Percentiles rank a stretch among this genome's conserved stretches.
phyloP scores from a whole-genome alignment of 1,140 invertebrate species.

The Lucilia sericata region DNA sequence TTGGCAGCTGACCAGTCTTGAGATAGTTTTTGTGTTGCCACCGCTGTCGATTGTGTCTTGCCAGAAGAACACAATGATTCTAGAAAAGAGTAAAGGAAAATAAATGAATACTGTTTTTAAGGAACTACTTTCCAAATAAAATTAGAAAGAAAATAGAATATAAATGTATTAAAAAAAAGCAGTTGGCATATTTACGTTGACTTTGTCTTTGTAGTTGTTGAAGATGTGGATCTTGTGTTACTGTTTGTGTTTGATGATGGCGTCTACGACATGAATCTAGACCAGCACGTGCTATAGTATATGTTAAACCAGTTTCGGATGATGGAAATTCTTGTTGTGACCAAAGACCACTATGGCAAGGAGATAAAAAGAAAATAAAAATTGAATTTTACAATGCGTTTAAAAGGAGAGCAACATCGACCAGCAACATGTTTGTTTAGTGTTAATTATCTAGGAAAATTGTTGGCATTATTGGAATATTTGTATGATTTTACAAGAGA shows the following conservation, averaged over 20 bases:
- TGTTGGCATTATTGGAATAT: conserved; percentile 49
- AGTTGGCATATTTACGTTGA: conserved; percentile 34
- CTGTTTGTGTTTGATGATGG: conserved; percentile 35
- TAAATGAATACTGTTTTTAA: conserved; percentile 53
- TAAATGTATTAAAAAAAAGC: not conserved
- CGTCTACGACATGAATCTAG: conserved; percentile 50
- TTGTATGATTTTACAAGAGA: not conserved
- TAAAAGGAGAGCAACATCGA: not conserved
- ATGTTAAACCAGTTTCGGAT: conserved; percentile 64
- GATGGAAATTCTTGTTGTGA: conserved; percentile 63
- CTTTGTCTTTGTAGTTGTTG: conserved; percentile 23
- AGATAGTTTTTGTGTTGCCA: conserved; percentile 62
- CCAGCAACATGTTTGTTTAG: not conserved
- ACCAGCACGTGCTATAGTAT: conserved; percentile 52
- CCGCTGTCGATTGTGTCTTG: conserved; percentile 63
- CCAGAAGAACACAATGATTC: conserved; percentile 64
- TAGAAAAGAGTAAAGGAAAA: conserved; percentile 49
- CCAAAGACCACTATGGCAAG: conserved; percentile 50
- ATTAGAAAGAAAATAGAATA: not conserved
- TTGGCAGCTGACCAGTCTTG: conserved; percentile 50
- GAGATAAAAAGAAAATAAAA: not conserved
- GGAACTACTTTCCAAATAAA: conserved; percentile 37
- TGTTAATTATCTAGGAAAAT: not conserved
- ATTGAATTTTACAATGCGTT: not conserved
- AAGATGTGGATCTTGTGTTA: conserved; percentile 13